Evolutionary conservation across 1,140 invertebrate species (phyloP).

Genomic region (Brachionus plicatilis): DNA sequence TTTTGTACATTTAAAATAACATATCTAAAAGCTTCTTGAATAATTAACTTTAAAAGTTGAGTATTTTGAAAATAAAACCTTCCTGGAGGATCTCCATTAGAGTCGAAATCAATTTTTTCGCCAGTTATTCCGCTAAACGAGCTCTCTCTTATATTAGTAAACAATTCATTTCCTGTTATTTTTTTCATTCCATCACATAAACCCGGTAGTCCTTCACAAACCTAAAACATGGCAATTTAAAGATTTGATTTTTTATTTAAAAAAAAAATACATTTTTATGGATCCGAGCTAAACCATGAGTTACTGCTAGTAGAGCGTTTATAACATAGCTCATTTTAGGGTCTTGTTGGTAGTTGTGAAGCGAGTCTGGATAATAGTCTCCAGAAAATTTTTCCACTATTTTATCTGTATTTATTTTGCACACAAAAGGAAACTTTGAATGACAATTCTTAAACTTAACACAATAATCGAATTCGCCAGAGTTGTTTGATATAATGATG

Average conservation of each 20-base stretch:
- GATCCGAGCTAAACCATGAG: conserved; percentile 63
- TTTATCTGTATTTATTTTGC: neutral
- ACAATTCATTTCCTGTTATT: conserved; percentile 63
- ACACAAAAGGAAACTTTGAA: neutral
- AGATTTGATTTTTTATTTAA: conserved; percentile 43
- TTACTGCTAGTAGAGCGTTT: conserved; percentile 68
- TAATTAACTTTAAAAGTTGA: neutral
- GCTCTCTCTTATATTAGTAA: conserved; percentile 70
- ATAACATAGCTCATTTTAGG: conserved; percentile 72
- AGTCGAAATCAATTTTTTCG: conserved; percentile 70
- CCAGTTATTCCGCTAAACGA: conserved; percentile 60
- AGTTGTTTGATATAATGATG: neutral
- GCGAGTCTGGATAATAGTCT: conserved; percentile 41
- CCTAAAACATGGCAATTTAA: conserved; percentile 22
- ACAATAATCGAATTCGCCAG: neutral
- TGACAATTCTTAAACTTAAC: neutral
- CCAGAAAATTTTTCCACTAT: neutral
- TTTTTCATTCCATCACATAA: conserved; percentile 64
- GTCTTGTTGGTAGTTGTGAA: conserved; percentile 64
- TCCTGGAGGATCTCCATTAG: conserved; percentile 74
- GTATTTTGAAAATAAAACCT: conserved; percentile 55
- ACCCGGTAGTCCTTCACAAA: conserved; percentile 53
- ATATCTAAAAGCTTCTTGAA: neutral
- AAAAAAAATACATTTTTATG: conserved; percentile 56
- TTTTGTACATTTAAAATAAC: conserved; percentile 36